Conservation (phyloP, 2,888 invertebrate genomes). For the Sarcophaga caerulescens region DNA sequence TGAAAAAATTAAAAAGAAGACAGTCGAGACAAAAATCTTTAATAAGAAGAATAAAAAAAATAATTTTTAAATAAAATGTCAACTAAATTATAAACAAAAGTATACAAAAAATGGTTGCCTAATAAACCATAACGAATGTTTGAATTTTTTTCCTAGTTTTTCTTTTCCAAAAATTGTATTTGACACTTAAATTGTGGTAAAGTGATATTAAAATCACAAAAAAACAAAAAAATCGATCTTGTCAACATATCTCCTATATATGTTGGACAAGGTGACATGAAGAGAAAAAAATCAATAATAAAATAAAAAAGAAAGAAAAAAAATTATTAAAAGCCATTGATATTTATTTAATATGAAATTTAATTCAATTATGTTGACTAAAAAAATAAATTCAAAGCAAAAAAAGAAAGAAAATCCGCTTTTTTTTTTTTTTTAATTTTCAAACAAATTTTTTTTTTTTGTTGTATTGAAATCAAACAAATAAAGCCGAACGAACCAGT, state of each 20-base stretch:
- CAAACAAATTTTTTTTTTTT: too few relatives aligned
- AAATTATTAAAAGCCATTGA: conserved; percentile 55
- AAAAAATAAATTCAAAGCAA: conserved; percentile 21
- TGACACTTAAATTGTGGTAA: conserved; percentile 33
- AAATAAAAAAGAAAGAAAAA: not conserved
- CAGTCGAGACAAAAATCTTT: conserved; percentile 4
- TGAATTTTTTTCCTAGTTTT: not conserved
- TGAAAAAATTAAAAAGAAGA: not conserved
- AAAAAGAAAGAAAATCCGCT: not conserved
- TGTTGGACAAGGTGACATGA: not conserved
- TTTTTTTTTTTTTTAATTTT: not conserved
- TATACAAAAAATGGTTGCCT: not conserved
- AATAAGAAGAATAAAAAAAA: conserved; percentile 17
- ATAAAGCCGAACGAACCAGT: conserved; percentile 64
- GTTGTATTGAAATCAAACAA: conserved; percentile 58
- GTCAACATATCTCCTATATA: conserved; percentile 42
- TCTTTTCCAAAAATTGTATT: not conserved
- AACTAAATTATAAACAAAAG: conserved; percentile 5
- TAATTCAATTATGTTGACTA: conserved; percentile 15
- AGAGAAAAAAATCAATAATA: not conserved
- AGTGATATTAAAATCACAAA: not conserved
- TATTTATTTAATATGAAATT: conserved; percentile 56
- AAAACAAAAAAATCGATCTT: not conserved
- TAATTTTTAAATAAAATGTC: conserved; percentile 1
- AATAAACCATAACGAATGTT: not conserved